These are phyloP conservation scores for Orthonevra nobilis DNA, from an alignment of 2,888 invertebrate genomes.

Conservation along the genomic window DNA sequence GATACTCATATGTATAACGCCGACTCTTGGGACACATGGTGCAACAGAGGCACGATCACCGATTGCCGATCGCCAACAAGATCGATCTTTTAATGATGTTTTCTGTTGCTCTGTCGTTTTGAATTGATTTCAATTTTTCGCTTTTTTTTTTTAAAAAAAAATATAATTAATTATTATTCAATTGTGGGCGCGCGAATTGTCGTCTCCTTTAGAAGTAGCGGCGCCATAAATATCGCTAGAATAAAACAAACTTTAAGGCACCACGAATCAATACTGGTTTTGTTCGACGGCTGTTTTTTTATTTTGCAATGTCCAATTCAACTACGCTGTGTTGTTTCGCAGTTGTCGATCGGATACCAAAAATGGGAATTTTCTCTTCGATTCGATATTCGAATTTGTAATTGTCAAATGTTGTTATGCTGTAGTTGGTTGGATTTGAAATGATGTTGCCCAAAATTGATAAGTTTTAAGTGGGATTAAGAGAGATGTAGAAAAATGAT, in stretches of 20 bases:
- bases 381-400: constrained; percentile 33
- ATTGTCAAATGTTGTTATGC: constrained; percentile 44
- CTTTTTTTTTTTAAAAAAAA: too few species aligned
- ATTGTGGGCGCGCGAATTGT: constrained; percentile 67
- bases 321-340: constrained; percentile 3
- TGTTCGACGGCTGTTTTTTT: too few species aligned
- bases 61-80: constrained; percentile 12
- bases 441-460: constrained; percentile 27
- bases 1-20: constrained; percentile 36
- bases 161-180: constrained; percentile 66
- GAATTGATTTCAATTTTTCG: constrained; percentile 17
- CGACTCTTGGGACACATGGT: constrained; percentile 18
- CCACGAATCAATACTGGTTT: too few species aligned
- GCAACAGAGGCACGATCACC: neutral
- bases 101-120: constrained; percentile 1
- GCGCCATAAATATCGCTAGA: constrained; percentile 62
- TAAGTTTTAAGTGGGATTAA: too few species aligned
- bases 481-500: too few species aligned
- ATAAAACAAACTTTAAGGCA: too few species aligned
- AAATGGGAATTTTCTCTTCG: constrained; percentile 61
- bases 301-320: constrained; percentile 32
- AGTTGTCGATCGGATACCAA: constrained; percentile 37
- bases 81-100: constrained; percentile 45
- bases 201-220: constrained; percentile 65
- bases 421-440: constrained; percentile 1